Conservation (phyloP, 2,113 vertebrate genomes). For the Halichoeres trimaculatus region DNA sequence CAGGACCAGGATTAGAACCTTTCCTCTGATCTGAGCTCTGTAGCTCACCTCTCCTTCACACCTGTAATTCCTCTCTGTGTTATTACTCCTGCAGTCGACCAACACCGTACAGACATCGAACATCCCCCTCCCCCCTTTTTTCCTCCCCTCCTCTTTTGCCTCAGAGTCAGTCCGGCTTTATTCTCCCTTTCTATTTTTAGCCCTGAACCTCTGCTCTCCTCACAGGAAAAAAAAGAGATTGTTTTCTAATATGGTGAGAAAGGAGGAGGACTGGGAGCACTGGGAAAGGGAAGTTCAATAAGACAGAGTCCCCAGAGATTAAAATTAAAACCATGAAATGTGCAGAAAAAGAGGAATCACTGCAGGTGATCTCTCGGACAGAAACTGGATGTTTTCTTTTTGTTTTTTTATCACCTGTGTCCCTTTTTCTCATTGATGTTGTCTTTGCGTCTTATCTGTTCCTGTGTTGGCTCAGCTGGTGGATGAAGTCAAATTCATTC, state of each 20-base stretch:
- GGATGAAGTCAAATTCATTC: too few relatives aligned
- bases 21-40: too few relatives aligned
- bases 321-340: neutral
- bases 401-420: neutral
- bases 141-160: too few relatives aligned
- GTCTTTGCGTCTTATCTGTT: too few relatives aligned
- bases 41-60: too few relatives aligned
- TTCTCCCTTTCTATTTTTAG: conserved; percentile 47
- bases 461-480: too few relatives aligned
- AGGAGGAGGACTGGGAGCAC: neutral
- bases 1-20: too few relatives aligned
- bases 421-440: too few relatives aligned
- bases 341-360: neutral
- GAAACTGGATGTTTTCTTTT: neutral
- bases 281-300: neutral
- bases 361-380: neutral
- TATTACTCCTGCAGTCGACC: neutral
- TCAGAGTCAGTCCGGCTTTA: conserved; percentile 21
- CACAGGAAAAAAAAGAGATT: conserved; percentile 9
- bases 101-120: neutral
- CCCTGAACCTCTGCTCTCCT: neutral
- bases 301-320: neutral
- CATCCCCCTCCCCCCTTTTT: neutral
- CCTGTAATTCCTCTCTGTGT: neutral
- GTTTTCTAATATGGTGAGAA: conserved; percentile 11